phyloP scores from a whole-genome alignment of 1,140 invertebrate species.

The Lepidurus couesii region DNA sequence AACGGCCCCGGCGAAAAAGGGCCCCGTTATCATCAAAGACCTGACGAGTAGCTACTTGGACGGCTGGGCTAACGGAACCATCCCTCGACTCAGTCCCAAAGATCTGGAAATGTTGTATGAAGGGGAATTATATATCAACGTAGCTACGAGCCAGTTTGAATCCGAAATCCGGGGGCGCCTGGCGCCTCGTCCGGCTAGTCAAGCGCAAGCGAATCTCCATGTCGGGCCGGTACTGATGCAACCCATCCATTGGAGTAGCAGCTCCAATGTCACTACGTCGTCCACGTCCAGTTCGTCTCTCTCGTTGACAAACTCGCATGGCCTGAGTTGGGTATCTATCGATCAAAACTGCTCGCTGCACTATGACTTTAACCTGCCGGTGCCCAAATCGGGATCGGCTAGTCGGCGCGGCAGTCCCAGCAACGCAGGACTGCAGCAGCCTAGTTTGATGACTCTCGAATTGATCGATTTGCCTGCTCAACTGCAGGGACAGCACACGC shows the following conservation, averaged over 20 bases:
- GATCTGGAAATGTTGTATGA: slow-evolving; percentile 71
- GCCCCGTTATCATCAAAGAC: slow-evolving; percentile 35
- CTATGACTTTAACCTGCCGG: slow-evolving; percentile 60
- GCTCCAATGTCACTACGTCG: slow-evolving; percentile 31
- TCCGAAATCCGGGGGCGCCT: slow-evolving; percentile 59
- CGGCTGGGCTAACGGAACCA: slow-evolving; percentile 60
- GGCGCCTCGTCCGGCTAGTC: slow-evolving; percentile 60
- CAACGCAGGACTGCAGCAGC: slow-evolving; percentile 36
- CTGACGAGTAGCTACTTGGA: slow-evolving; percentile 54
- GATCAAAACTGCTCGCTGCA: slow-evolving; percentile 74
- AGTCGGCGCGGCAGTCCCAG: slow-evolving; percentile 20
- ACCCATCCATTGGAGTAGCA: slow-evolving; percentile 40
- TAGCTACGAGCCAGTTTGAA: slow-evolving; percentile 54
- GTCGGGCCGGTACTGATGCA: slow-evolving; percentile 45
- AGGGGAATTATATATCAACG: slow-evolving; percentile 67
- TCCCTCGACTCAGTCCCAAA: slow-evolving; percentile 58
- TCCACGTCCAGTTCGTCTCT: slow-evolving; percentile 35
- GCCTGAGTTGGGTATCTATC: slow-evolving; percentile 71
- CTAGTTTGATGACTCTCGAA: slow-evolving; percentile 38
- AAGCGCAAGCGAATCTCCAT: slow-evolving; percentile 61
- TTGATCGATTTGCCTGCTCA: slow-evolving; percentile 38
- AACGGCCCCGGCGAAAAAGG: slow-evolving; percentile 32
- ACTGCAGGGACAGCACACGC: slow-evolving; percentile 24
- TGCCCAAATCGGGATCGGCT: slow-evolving; percentile 35
- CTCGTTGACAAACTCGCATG: slow-evolving; percentile 52